phyloP scores from a whole-genome alignment of 2,797 vertebrate species.

The Paedocypris micromegethes region DNA sequence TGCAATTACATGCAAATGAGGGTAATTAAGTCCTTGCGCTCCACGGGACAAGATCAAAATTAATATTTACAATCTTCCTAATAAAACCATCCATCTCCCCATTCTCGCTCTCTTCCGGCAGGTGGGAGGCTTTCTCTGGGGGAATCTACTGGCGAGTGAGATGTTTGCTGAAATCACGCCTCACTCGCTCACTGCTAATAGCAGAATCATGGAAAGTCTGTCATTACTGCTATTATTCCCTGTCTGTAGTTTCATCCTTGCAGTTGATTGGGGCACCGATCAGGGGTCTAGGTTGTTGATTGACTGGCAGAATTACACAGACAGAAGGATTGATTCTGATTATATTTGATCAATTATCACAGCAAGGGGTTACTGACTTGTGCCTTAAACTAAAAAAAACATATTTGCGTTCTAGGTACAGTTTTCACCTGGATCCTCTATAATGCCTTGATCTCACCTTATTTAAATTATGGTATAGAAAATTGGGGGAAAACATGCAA shows the following conservation, averaged over 20 bases:
- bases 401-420: too few relatives aligned
- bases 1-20: conserved; percentile 68
- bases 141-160: conserved; percentile 70
- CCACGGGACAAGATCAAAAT: conserved; percentile 61
- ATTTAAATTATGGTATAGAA: too few relatives aligned
- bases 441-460: too few relatives aligned
- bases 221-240: conserved; percentile 46
- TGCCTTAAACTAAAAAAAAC: too few relatives aligned
- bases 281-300: conserved; percentile 33
- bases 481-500: too few relatives aligned
- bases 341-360: not conserved
- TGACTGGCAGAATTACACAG: conserved; percentile 8
- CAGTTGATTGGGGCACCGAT: conserved; percentile 29
- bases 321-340: conserved; percentile 16
- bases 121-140: conserved; percentile 53
- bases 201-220: conserved; percentile 38
- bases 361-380: not conserved
- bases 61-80: conserved; percentile 61
- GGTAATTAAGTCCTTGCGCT: conserved; percentile 70
- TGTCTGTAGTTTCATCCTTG: conserved; percentile 35
- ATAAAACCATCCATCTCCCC: conserved; percentile 41
- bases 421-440: too few relatives aligned
- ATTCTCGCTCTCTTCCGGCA: conserved; percentile 31
- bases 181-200: conserved; percentile 44
- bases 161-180: conserved; percentile 64